A percentile compares a stretch with the other conserved stretches of the same genome.
Evolutionary conservation across 2,797 vertebrate species (phyloP).

Genomic region (Spheniscus humboldti): DNA sequence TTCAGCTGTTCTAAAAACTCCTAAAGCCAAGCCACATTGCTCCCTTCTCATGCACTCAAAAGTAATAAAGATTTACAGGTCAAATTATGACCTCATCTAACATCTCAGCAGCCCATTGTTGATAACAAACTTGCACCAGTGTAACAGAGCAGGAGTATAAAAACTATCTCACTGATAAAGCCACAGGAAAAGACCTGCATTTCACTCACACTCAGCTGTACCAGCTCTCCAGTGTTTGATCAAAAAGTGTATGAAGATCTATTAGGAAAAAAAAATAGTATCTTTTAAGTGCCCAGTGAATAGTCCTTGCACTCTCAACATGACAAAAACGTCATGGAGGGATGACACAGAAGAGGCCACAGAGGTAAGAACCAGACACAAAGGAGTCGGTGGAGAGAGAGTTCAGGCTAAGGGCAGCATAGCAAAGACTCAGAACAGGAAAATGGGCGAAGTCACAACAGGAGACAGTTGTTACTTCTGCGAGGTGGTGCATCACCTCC

Average conservation of each 20-base stretch:
- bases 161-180: not conserved
- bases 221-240: not conserved
- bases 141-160: not conserved
- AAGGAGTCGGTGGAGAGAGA: not conserved
- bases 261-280: not conserved
- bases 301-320: not conserved
- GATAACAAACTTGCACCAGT: not conserved
- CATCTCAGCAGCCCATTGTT: not conserved
- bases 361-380: not conserved
- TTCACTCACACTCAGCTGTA: not conserved
- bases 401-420: not conserved
- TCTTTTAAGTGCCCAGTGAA: not conserved
- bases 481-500: rapidly evolving
- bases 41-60: not conserved
- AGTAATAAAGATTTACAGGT: not conserved
- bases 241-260: not conserved
- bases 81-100: not conserved
- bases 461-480: not conserved
- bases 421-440: not conserved
- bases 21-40: not conserved
- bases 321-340: not conserved
- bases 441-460: not conserved
- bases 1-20: not conserved
- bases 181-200: not conserved
- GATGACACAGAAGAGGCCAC: not conserved